These are phyloP conservation scores for Hippolais icterina DNA, from an alignment of 2,113 vertebrate genomes.

Conservation along the genomic window DNA sequence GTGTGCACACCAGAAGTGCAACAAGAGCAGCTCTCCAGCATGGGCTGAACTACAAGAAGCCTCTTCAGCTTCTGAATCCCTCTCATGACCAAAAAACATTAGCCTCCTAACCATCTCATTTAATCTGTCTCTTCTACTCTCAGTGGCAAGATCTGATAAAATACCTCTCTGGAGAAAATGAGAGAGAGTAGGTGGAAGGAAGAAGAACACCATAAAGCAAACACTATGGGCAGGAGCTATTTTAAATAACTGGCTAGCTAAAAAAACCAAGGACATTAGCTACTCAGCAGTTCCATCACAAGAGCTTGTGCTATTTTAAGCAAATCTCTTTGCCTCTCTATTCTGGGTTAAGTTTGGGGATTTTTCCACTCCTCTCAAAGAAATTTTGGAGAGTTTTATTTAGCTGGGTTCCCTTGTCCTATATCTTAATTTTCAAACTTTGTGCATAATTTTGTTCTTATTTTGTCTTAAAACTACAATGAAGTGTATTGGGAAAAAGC, in stretches of 20 bases:
- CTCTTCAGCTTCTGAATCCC: not conserved
- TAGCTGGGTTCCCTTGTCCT: not conserved
- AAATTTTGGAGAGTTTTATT: not conserved
- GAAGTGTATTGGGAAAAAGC: not conserved
- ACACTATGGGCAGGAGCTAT: constrained; percentile 61
- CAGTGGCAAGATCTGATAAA: constrained; percentile 17
- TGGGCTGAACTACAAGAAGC: not conserved
- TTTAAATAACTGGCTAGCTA: constrained; percentile 68
- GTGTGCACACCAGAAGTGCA: not conserved
- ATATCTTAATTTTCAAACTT: not conserved
- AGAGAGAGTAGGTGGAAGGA: constrained; percentile 42
- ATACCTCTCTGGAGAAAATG: constrained; percentile 47
- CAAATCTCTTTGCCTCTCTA: not conserved
- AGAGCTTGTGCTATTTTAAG: constrained; percentile 61
- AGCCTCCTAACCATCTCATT: not conserved
- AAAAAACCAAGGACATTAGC: constrained; percentile 68
- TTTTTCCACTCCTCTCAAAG: constrained; percentile 41
- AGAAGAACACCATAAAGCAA: constrained; percentile 63
- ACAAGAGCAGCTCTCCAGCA: not conserved
- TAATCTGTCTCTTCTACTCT: constrained; percentile 20
- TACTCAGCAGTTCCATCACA: constrained; percentile 66
- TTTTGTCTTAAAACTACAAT: not conserved
- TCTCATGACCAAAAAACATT: not conserved
- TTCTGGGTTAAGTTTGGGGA: constrained; percentile 16
- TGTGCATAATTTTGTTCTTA: not conserved